phyloP scores from a whole-genome alignment of 2,888 invertebrate species.

The Metacarcinus magister region DNA sequence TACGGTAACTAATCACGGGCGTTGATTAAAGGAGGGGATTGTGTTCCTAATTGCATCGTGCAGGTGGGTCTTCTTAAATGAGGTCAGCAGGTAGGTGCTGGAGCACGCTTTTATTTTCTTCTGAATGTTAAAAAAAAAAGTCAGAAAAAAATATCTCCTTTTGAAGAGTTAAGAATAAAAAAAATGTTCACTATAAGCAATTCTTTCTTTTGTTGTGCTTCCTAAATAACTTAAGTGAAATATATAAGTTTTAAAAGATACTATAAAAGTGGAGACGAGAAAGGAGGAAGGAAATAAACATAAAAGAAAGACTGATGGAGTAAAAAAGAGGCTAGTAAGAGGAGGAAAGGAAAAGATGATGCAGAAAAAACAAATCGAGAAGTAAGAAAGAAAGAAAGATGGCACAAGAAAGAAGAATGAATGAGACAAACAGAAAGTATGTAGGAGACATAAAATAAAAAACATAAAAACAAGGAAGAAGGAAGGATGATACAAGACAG shows the following conservation, averaged over 20 bases:
- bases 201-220: neutral
- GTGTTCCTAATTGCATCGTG: constrained; percentile 2
- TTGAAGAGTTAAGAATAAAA: no score
- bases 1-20: neutral
- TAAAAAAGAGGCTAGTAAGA: neutral
- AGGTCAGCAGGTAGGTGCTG: neutral
- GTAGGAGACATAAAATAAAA: neutral
- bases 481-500: neutral
- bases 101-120: neutral
- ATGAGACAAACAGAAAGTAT: neutral
- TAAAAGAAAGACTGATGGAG: neutral
- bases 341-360: neutral
- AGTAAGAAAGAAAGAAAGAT: neutral
- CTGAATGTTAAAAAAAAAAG: neutral
- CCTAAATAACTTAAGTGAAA: neutral
- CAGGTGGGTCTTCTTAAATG: neutral
- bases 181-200: neutral
- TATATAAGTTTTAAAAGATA: neutral
- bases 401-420: neutral
- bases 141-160: no score
- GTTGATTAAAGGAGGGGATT: neutral
- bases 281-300: neutral
- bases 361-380: neutral
- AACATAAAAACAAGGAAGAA: neutral
- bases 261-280: neutral